Base-by-base conservation (phyloP, 30 jellyfish, hydroid and myxozoan species). In the Cassiopea andromeda region DNA sequence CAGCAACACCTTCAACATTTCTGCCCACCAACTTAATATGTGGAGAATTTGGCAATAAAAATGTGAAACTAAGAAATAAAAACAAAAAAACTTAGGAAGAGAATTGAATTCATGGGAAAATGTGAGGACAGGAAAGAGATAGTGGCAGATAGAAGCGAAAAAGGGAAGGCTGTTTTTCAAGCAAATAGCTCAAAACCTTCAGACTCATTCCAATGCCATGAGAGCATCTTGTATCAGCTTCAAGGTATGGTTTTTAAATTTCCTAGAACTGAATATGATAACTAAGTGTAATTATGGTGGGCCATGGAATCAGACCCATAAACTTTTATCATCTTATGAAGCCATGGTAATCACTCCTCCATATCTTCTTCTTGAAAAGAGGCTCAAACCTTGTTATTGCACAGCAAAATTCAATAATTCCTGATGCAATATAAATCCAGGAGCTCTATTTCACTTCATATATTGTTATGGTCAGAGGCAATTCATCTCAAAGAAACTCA, bases 171-270 rank as follows among this genome's bases (percentile, higher is more conserved):
- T 87, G 90, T 87, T 87, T 87, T 87, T 87, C 94, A 87, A 87
- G 94, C 94, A 87, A 87, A 87, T 87, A 87, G 90, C 94, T 87
- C 85, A 87, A 87, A 87, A 87, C 94, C 94, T 87, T 87, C 93
- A 78, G 94, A 87, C 90, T 81, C 94, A 61, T 76, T 50, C 94
- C 85, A 77, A 87, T 87, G 90, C 94, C 90, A 87, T 78, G 90
- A 87, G 82, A 87, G 82, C 90, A 69, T 64, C 94, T 87, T 87
- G 90, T 57, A 77, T 78, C 94, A 77, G 94, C 94, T 69, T 87
- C 90, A 86, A 72, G 85, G 71, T 9, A 75, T 76, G 50, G 87
- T 78, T 60, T 87, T 59, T 76, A 87, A 77, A 90, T 82, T 76
- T 77, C 91, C 97, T 90, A 90, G 92, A 90, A 90, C 92, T 90